These are phyloP conservation scores for Rhyacichthys aspro DNA, from an alignment of 2,797 vertebrate genomes.

Conservation along the genomic window DNA sequence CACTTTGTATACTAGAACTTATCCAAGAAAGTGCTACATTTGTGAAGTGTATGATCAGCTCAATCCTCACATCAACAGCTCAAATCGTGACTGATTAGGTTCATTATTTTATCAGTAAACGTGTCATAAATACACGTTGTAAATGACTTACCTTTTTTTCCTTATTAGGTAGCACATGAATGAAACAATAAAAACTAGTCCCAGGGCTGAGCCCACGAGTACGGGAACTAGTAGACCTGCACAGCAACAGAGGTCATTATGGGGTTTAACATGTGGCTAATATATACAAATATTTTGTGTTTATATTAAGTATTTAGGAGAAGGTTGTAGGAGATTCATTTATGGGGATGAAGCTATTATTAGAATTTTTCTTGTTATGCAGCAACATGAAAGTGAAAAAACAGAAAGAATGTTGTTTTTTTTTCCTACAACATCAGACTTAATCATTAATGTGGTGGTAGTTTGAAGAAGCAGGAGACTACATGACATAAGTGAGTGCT, in stretches of 20 bases:
- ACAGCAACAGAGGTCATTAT: constrained; percentile 40
- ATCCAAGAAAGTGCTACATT: too few species aligned
- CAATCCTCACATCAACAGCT: too few species aligned
- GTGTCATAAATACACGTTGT: neutral
- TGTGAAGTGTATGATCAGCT: too few species aligned
- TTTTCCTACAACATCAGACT: too few species aligned
- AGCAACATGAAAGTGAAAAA: neutral
- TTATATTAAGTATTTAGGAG: too few species aligned
- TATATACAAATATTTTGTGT: too few species aligned
- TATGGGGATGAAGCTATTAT: too few species aligned
- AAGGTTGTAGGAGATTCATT: too few species aligned
- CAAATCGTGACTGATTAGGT: too few species aligned
- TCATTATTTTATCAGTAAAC: neutral
- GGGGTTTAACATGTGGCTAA: neutral
- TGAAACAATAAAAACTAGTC: constrained; percentile 73
- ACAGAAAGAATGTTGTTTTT: neutral
- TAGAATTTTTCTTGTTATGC: too few species aligned
- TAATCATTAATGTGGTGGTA: neutral
- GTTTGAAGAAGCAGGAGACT: neutral
- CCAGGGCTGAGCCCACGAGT: constrained; percentile 76
- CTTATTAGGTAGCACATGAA: constrained; percentile 79
- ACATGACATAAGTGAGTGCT: too few species aligned
- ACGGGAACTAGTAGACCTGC: constrained; percentile 84
- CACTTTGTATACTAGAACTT: constrained; percentile 8
- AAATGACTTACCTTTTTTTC: constrained; percentile 83